Conservation (phyloP, 2,797 vertebrate genomes). For the Malacoctenus gilli region DNA sequence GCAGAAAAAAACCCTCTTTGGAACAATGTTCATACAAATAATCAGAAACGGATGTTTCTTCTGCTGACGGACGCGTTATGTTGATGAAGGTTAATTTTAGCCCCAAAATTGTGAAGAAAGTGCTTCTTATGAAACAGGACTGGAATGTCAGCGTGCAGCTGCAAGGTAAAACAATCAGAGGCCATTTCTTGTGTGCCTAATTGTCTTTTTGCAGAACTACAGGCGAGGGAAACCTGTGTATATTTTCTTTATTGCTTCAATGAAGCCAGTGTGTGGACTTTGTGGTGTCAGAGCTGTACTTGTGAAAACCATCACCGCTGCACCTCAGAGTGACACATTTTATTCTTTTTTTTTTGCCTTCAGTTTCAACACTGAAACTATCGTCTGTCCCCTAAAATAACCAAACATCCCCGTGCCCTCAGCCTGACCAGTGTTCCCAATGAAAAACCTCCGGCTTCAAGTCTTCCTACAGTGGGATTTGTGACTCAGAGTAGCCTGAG, state of each 20-base stretch:
- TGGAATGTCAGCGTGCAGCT: background rate
- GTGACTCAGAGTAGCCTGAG: slow-evolving; percentile 20
- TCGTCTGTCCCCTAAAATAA: background rate
- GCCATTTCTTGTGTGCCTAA: slow-evolving; percentile 31
- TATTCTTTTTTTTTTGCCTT: background rate
- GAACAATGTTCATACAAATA: slow-evolving; percentile 11
- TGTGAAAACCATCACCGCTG: slow-evolving; percentile 53
- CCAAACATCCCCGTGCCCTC: background rate
- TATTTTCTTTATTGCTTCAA: slow-evolving; percentile 40
- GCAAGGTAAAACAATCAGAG: slow-evolving; percentile 22
- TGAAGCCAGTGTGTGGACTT: slow-evolving; percentile 40
- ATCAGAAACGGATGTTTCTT: slow-evolving; percentile 20
- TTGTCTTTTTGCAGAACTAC: slow-evolving; percentile 44
- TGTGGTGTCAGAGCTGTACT: slow-evolving; percentile 37
- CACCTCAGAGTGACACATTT: slow-evolving; percentile 2
- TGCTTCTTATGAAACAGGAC: background rate
- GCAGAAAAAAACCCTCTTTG: background rate
- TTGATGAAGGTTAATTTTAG: no score
- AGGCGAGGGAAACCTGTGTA: slow-evolving; percentile 36
- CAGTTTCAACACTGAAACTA: slow-evolving; percentile 23
- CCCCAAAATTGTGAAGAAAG: no score
- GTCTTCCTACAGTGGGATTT: slow-evolving; percentile 11
- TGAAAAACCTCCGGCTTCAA: slow-evolving; percentile 19
- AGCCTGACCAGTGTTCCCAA: slow-evolving; percentile 2
- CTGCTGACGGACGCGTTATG: background rate